These are phyloP conservation scores for Caenorhabditis wallacei DNA, from an alignment of 2,888 invertebrate genomes.

Conservation along the genomic window DNA sequence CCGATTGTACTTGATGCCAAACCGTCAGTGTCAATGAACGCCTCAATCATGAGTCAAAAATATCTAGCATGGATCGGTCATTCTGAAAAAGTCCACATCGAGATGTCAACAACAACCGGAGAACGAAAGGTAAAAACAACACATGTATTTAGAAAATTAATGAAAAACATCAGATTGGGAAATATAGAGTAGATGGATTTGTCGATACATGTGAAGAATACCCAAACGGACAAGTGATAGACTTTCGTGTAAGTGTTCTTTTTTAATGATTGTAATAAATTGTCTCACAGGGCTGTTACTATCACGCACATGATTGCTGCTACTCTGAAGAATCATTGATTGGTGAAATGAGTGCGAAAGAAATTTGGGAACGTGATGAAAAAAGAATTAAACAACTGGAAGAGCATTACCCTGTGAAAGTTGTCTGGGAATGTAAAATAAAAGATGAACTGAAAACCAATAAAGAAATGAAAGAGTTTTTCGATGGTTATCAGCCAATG, in stretches of 20 bases:
- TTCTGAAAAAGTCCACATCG: not conserved
- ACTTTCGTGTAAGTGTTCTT: not conserved
- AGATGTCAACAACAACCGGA: not conserved
- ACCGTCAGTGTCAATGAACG: not conserved
- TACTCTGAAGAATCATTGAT: constrained; percentile 40
- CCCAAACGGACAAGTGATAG: not conserved
- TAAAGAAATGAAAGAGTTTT: not conserved
- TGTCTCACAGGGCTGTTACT: constrained; percentile 50
- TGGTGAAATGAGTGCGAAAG: constrained; percentile 10
- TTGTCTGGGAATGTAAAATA: not conserved
- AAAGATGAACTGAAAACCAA: not conserved
- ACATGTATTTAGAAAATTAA: not conserved
- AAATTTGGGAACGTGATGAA: not conserved
- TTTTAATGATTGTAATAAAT: not conserved
- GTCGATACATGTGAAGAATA: not conserved
- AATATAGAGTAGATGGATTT: not conserved
- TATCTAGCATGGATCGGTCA: not conserved
- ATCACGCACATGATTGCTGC: constrained; percentile 52
- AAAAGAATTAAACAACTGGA: not conserved
- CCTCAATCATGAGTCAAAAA: not conserved
- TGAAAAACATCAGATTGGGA: not conserved
- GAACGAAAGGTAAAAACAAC: not conserved
- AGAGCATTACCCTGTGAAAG: not conserved
- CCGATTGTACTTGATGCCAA: not conserved
- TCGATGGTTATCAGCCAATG: not conserved